phyloP scores from a whole-genome alignment of 2,888 invertebrate genomes.

The Cheilosia grossa region DNA sequence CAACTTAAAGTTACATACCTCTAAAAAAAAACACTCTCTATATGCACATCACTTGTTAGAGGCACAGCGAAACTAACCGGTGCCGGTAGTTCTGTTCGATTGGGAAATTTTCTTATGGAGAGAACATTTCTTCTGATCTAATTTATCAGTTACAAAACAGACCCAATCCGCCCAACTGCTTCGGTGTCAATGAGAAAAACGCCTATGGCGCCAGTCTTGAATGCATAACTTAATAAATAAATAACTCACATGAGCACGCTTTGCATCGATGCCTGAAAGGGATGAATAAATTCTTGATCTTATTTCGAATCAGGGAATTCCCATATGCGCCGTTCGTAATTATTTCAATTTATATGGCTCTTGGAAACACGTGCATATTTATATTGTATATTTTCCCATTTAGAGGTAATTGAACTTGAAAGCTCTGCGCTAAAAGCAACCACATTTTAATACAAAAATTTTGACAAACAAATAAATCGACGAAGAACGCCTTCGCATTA shows the following conservation, averaged over 20 bases:
- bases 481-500: slow-evolving; percentile 15
- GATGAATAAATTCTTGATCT: not conserved
- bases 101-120: too few relatives aligned
- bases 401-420: slow-evolving; percentile 68
- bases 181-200: too few relatives aligned
- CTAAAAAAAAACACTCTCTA: too few relatives aligned
- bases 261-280: not conserved
- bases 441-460: slow-evolving; percentile 45
- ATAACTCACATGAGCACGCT: not conserved
- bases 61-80: too few relatives aligned
- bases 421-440: slow-evolving; percentile 52
- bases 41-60: too few relatives aligned
- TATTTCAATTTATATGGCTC: not conserved
- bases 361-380: not conserved
- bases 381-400: not conserved
- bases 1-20: too few relatives aligned
- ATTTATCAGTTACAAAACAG: too few relatives aligned
- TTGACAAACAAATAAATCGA: slow-evolving; percentile 39
- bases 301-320: slow-evolving; percentile 31
- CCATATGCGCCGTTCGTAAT: slow-evolving; percentile 28
- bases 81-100: too few relatives aligned
- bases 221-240: too few relatives aligned
- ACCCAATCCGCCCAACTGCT: too few relatives aligned
- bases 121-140: too few relatives aligned
- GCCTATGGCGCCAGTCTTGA: too few relatives aligned